Base-by-base conservation (phyloP, 2,113 vertebrate genomes). In the Sisor rabdophorus region DNA sequence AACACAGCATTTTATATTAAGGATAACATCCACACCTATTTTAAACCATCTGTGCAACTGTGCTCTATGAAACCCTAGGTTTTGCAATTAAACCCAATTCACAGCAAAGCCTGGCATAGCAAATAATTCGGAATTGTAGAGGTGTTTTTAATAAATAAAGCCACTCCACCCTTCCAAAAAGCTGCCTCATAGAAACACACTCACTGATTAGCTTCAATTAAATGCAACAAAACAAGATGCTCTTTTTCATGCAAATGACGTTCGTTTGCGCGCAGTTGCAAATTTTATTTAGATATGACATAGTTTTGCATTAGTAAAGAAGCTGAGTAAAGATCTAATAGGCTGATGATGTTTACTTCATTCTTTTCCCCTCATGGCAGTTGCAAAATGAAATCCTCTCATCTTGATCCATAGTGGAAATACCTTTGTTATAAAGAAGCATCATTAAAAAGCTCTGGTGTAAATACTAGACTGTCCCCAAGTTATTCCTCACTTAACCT, bases 181-280 rank as follows among this genome's bases (percentile, higher is more conserved):
- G 73, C 55, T 11, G 61, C 50, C 76, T 67, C 47, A 40, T 47
- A 72, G 65, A 81, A 82, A 86, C 86, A 86, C 73, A 28, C 78
- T 68, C 81, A 81, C 86, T 88, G 87, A 90, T 91, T 87, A 89
- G 87, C 87, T 89, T 90, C 87, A 89, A 90, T 91, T 89, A 90
- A 89, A 79, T 80, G 54, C 82, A 80, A 68, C 65, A 77, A 78
- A 56, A 78, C 54, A 78, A 85, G 84, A 84, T 77, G 83, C 82
- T 58, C 73, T 61, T 74, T 72, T 82, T 76, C 83, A 80, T 87
- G 87, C 76, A 81, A 87, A 87, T 87, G 47, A 2, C 1, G 73
- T 83, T 77, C 64, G 68, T 8, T 83, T 71, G 73, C 82, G 47
- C 59, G 47, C 81, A 83, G 81, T 82, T 84, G 75, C 80, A 81